Base-by-base conservation (phyloP, 1,140 invertebrate species). In the Drosophila sturtevanti region DNA sequence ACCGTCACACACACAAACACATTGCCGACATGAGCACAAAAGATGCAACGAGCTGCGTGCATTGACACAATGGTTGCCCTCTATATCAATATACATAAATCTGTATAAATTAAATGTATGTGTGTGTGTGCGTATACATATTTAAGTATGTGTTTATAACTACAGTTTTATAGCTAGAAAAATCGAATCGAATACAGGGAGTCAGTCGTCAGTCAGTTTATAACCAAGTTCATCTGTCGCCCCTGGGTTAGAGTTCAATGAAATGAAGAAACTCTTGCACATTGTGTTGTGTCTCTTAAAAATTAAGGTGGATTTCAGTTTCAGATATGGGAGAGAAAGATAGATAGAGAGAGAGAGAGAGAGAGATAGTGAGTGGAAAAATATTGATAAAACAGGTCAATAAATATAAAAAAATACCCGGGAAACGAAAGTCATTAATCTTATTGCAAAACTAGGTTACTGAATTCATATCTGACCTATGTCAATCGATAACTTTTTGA, bases 221-320 rank as follows among this genome's bases (percentile, higher is more conserved):
- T 22, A 35, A 56, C 38, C 35, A 44, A 52, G 37, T 61, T 52
- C 63, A 61, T 44, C 34, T 66, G 61, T 76, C 52, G 54, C 22
- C 78, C 70, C 59, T 70, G 37, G 63, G 74, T 86, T 87, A 72
- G 63, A 86, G 81, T 87, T 86, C 82, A 86, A 81, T 69, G 81
- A 69, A 48, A 21, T 48, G 41, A 21, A 48, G 41, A 48, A 48
- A 21, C 41, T 48, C 10, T 44, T 18, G 41, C 12, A 44, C 16
- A 44, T 14, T 44, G 41, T 2, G 14, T 44, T 44, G 6, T 48
- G 41, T 11, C 41, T 21, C 10, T 21, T 6, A 9, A n/a, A 48
- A 48, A 48, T 48, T 48, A 48, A 48, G 41, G 41, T 48, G 16
- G 16, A 18, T 21, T 44, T 48, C 4, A 16, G 41, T 48, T 48